Evolutionary conservation across 1,140 invertebrate genomes (phyloP), one percentile per base, ranked within the genome.

Genomic region (Mactra quadrangularis): DNA sequence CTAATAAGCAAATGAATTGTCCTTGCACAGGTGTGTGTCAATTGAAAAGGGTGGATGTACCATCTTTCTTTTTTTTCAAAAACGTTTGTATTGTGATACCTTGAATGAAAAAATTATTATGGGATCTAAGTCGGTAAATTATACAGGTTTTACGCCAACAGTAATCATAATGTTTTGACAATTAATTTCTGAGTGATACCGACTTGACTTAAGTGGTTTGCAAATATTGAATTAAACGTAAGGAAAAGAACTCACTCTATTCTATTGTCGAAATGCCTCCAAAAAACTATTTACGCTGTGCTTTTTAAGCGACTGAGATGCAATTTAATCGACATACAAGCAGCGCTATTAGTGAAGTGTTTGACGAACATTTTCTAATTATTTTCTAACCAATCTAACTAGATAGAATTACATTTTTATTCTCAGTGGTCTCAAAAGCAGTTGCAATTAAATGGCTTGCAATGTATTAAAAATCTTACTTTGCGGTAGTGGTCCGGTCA

Each of bases 81-180:
- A 60, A 33, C 25, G 72, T 76, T 38, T 50, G 29, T 25, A 59
- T 47, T 62, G 57, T 76, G 22, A 59, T 50, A 59, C 19, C 22
- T 3, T 53, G 17, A 55, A 55, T 52, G 27, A 62, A n/a, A n/a
- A n/a, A 60, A 47, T 62, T 41, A 62, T 57, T 38, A 68, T 66
- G 64, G 33, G 50, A 50, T 52, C 19, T 33, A 57, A 33, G n/a
- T n/a, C 45, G 50, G 31, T 78, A 78, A 74, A 71, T 57, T 78
- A 78, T 41, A 78, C 41, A 1, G 35, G 9, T 76, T n/a, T 29
- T 17, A 35, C 25, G 9, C 15, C 22, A 11, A 33, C 31, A 25
- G 3, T 25, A 81, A 81, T 59, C 64, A 81, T 55, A 81, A 81
- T 81, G 66, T 81, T 81, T 57, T 81, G 77, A 71, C 55, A 81